Evolutionary conservation across 2,113 vertebrate species (phyloP).

Genomic region (Malaclemys terrapin): DNA sequence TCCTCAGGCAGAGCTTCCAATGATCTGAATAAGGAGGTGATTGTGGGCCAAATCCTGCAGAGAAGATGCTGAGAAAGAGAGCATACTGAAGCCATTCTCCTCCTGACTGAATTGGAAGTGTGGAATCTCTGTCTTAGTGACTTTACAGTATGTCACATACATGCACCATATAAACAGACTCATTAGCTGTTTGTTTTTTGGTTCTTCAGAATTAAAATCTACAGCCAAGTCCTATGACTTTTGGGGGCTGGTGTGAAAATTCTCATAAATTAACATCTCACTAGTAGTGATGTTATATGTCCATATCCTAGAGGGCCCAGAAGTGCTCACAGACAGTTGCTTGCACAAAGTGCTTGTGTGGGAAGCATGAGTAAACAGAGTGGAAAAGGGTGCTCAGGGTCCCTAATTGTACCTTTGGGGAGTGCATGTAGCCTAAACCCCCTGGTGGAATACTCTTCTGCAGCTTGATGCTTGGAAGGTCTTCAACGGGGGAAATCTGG

Average conservation of each 20-base stretch:
- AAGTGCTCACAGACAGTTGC: not conserved
- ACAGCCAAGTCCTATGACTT: not conserved
- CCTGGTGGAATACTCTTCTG: accelerated
- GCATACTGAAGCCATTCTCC: not conserved
- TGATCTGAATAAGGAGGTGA: not conserved
- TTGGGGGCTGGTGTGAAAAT: not conserved
- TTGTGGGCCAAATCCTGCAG: not conserved
- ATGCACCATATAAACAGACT: not conserved
- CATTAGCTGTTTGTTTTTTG: not conserved
- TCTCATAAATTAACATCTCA: not conserved
- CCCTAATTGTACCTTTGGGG: not conserved
- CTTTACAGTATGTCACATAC: accelerated
- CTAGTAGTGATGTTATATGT: accelerated
- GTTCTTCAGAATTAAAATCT: not conserved
- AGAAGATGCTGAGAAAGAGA: not conserved
- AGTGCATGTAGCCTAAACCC: not conserved
- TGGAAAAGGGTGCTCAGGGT: not conserved
- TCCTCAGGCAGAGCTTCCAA: not conserved
- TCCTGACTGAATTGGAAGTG: conserved; percentile 8
- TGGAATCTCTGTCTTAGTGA: not conserved
- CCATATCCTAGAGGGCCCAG: accelerated
- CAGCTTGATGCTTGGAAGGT: not conserved
- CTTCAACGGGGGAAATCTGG: not conserved
- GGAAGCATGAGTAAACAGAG: not conserved
- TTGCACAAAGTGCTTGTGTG: not conserved